phyloP scores from a whole-genome alignment of 2,113 vertebrate species.

The Seriola quinqueradiata region DNA sequence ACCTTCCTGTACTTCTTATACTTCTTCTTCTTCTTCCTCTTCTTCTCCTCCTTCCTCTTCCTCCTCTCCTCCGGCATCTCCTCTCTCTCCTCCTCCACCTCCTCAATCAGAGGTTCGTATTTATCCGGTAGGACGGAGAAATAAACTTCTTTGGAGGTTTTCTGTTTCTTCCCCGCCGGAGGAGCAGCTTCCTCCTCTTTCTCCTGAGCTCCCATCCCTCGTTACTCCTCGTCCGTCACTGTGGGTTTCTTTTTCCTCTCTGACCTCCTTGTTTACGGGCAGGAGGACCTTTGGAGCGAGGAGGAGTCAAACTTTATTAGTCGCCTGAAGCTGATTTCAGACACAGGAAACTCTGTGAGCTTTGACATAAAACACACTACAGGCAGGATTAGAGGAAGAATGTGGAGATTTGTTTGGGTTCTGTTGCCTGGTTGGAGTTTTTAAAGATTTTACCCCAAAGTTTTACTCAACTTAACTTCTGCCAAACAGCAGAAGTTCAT shows the following conservation, averaged over 20 bases:
- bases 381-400: conserved; percentile 58
- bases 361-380: conserved; percentile 11
- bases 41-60: conserved; percentile 57
- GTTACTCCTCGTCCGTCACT: not conserved
- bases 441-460: not conserved
- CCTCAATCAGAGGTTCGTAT: conserved; percentile 82
- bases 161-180: conserved; percentile 33
- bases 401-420: conserved; percentile 18
- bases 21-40: conserved; percentile 65
- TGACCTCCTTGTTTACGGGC: conserved; percentile 77
- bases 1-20: conserved; percentile 84
- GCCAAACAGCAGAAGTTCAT: not conserved
- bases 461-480: not conserved
- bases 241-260: not conserved
- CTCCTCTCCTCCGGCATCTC: conserved; percentile 42
- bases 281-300: conserved; percentile 82
- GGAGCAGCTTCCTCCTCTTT: conserved; percentile 22
- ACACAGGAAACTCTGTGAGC: conserved; percentile 45
- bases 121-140: conserved; percentile 80
- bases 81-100: conserved; percentile 56
- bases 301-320: conserved; percentile 78
- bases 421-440: not conserved
- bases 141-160: conserved; percentile 79
- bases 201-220: conserved; percentile 50
- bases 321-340: conserved; percentile 35